A percentile compares a stretch with the other conserved stretches of the same genome.
Evolutionary conservation across 2,797 vertebrate species (phyloP).

Genomic region (Myotis findleyi): DNA sequence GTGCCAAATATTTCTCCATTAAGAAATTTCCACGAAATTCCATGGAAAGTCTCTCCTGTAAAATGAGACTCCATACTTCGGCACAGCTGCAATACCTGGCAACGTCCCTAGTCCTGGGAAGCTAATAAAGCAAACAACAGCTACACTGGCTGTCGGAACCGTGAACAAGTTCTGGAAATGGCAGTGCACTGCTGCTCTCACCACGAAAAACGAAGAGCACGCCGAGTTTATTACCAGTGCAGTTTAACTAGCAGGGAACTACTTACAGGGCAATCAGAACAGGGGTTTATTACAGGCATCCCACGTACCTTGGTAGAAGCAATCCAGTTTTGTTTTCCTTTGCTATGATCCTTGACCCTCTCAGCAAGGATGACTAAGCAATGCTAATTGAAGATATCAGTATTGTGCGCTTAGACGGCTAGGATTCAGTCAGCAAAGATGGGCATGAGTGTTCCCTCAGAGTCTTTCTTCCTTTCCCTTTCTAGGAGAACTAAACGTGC

Average conservation of each 20-base stretch:
- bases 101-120: constrained; percentile 26
- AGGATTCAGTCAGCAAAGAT: constrained; percentile 27
- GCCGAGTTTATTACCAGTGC: background rate
- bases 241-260: background rate
- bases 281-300: background rate
- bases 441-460: background rate
- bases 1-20: constrained; percentile 59
- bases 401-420: background rate
- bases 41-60: constrained; percentile 49
- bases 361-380: background rate
- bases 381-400: constrained; percentile 50
- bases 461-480: constrained; percentile 24
- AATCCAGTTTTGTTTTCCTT: background rate
- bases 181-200: background rate
- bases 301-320: background rate
- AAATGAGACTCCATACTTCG: constrained; percentile 53
- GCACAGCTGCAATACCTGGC: constrained; percentile 57
- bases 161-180: constrained; percentile 42
- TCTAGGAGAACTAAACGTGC: constrained; percentile 69
- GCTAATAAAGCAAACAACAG: constrained; percentile 9
- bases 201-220: background rate
- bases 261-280: background rate
- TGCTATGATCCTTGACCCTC: constrained; percentile 14
- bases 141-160: constrained; percentile 16
- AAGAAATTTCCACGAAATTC: constrained; percentile 66